Conservation (phyloP, 2,888 invertebrate species). For the Quadroppia sp. region DNA sequence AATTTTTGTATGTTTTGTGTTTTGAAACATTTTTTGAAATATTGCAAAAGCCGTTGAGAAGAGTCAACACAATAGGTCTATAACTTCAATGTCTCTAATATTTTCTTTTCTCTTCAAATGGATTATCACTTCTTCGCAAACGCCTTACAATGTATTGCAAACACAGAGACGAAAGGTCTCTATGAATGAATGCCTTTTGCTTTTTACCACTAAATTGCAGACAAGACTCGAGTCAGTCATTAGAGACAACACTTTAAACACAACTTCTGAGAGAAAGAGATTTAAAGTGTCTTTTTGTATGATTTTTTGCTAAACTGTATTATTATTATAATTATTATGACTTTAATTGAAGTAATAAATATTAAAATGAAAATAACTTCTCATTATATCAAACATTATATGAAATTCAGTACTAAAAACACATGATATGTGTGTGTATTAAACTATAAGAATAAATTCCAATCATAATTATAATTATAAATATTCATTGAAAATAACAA, state of each 20-base stretch:
- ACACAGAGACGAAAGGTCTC: constrained; percentile 1
- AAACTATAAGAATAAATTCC: no score
- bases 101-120: constrained; percentile 9
- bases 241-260: constrained; percentile 17
- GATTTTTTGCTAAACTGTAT: no score
- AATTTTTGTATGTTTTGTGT: not conserved
- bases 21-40: constrained; percentile 30
- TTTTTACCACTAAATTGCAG: constrained; percentile 20
- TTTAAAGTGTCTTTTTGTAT: no score
- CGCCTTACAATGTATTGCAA: not conserved
- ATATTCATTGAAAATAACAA: no score
- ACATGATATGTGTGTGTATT: no score
- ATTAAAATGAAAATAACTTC: no score
- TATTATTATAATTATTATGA: no score
- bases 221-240: constrained; percentile 6
- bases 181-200: constrained; percentile 5
- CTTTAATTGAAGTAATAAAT: no score
- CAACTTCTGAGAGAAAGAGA: not conserved
- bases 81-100: not conserved
- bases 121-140: constrained; percentile 17
- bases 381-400: no score
- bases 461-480: no score
- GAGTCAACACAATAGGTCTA: not conserved
- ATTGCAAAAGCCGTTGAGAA: constrained; percentile 9
- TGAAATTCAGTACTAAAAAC: no score